Evolutionary conservation across 2,113 vertebrate species (phyloP).

Genomic region (Chinchilla lanigera): DNA sequence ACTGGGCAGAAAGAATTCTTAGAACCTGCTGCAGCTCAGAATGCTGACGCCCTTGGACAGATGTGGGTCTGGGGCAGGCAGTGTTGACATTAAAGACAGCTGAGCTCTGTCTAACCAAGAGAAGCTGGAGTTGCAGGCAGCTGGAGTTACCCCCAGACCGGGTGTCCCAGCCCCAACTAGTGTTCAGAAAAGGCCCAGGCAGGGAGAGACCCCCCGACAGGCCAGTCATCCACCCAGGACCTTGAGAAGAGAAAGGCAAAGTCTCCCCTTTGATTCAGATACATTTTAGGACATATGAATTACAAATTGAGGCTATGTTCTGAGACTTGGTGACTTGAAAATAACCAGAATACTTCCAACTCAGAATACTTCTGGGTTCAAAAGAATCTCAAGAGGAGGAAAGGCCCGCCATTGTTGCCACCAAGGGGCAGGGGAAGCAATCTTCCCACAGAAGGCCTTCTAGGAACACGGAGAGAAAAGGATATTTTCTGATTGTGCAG

Average conservation of each 20-base stretch:
- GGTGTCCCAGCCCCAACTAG: background rate
- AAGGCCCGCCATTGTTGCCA: too few species aligned
- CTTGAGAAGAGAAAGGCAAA: background rate
- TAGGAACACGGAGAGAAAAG: background rate
- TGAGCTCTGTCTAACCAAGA: background rate
- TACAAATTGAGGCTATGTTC: background rate
- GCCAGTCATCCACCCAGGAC: background rate
- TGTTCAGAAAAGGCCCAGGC: background rate
- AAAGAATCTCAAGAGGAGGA: background rate
- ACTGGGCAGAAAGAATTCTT: background rate
- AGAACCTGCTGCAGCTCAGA: background rate
- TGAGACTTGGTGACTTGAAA: background rate
- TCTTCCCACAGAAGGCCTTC: background rate
- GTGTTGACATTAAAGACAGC: background rate
- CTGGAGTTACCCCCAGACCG: background rate
- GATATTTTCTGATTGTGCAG: background rate
- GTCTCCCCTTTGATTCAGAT: background rate
- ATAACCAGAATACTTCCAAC: background rate
- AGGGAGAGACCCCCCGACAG: background rate
- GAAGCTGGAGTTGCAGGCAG: background rate
- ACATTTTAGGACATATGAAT: background rate
- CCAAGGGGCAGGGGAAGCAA: background rate
- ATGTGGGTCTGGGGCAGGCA: background rate
- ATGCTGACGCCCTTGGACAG: background rate
- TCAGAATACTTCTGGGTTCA: background rate